Evolutionary conservation across 1,140 invertebrate species (phyloP).

Genomic region (Panagrolaimus sp.): DNA sequence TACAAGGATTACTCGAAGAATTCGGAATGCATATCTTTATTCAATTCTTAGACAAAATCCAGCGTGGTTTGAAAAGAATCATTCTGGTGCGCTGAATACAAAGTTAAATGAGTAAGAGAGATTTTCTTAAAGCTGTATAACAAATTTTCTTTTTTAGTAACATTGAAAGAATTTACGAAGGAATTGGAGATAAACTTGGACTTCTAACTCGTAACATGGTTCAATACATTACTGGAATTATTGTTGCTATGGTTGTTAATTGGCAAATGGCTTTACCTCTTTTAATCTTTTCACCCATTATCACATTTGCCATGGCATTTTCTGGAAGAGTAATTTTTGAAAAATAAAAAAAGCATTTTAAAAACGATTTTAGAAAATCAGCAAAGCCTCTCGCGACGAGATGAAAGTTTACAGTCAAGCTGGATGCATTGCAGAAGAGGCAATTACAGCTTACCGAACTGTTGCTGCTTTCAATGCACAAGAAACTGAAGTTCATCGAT

Average conservation of each 20-base stretch:
- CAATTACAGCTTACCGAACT: conserved; percentile 69
- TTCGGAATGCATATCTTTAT: conserved; percentile 68
- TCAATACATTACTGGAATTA: conserved; percentile 35
- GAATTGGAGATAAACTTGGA: conserved; percentile 78
- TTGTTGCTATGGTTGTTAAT: conserved; percentile 38
- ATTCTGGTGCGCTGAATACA: conserved; percentile 76
- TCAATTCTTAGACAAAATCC: conserved; percentile 78
- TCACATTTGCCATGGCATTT: conserved; percentile 27
- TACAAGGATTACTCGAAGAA: conserved; percentile 66
- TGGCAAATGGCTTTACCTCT: conserved; percentile 48
- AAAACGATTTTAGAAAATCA: conserved; percentile 34
- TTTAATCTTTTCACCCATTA: conserved; percentile 29
- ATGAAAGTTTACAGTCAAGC: conserved; percentile 71
- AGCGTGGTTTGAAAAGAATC: conserved; percentile 79
- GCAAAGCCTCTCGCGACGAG: conserved; percentile 66
- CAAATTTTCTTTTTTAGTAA: conserved; percentile 65
- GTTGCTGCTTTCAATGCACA: conserved; percentile 77
- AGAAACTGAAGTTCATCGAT: conserved; percentile 63
- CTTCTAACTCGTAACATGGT: conserved; percentile 66
- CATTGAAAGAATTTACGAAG: conserved; percentile 78
- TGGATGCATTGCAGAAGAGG: conserved; percentile 74
- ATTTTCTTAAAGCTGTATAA: conserved; percentile 17
- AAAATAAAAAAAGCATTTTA: background rate
- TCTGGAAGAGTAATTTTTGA: conserved; percentile 19
- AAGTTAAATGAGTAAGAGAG: conserved; percentile 75